Evolutionary conservation across 1,140 invertebrate genomes (phyloP).

Genomic region (Halotydeus destructor): DNA sequence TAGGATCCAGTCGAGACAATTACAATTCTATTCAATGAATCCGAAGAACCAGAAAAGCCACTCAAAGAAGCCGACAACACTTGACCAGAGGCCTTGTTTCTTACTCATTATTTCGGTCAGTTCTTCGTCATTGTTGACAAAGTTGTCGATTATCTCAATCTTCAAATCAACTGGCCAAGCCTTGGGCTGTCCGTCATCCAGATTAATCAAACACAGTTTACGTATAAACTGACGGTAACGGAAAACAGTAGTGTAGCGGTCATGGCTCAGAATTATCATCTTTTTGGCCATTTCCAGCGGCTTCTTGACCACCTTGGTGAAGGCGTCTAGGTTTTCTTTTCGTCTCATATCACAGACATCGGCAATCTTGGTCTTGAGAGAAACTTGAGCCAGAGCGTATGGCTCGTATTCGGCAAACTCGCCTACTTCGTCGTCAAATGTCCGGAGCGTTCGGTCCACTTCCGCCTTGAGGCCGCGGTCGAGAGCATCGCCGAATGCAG

Average conservation of each 20-base stretch:
- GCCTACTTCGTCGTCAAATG: neutral
- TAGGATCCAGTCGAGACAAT: no score
- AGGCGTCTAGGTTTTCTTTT: slow-evolving; percentile 10
- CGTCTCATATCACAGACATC: neutral
- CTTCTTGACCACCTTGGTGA: slow-evolving; percentile 4
- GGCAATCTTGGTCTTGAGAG: neutral
- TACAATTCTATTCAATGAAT: no score
- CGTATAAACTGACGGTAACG: slow-evolving; percentile 8
- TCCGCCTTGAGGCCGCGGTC: neutral
- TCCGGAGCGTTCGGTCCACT: neutral
- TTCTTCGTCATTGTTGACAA: slow-evolving; percentile 11
- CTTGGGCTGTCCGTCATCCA: slow-evolving; percentile 10
- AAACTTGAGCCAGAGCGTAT: neutral
- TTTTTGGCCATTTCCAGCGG: slow-evolving; percentile 9
- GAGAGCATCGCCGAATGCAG: neutral
- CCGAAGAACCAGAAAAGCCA: slow-evolving; percentile 10
- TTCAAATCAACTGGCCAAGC: slow-evolving; percentile 7
- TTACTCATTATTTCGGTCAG: slow-evolving; percentile 1
- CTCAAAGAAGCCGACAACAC: slow-evolving; percentile 11
- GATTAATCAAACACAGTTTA: slow-evolving; percentile 6
- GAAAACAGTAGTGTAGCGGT: slow-evolving; percentile 10
- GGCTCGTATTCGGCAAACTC: slow-evolving; percentile 1
- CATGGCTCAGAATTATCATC: slow-evolving; percentile 5
- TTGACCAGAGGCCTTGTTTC: slow-evolving; percentile 4
- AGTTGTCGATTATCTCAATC: slow-evolving; percentile 10